Conservation (phyloP, 2,797 vertebrate genomes). For the Austrolebias charrua region DNA sequence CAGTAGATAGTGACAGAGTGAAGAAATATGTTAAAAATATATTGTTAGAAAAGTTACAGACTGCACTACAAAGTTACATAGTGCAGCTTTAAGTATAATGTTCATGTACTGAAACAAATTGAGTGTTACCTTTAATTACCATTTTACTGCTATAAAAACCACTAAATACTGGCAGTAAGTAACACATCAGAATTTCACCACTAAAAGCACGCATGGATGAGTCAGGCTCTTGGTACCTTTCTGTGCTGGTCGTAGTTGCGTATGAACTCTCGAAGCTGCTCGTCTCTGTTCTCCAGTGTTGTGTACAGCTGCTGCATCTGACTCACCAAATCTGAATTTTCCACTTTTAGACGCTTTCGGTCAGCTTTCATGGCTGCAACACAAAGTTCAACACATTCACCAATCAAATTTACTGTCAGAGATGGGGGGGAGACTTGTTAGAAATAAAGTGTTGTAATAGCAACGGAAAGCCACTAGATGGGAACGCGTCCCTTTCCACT, state of each 20-base stretch:
- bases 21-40: too few species aligned
- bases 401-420: background rate
- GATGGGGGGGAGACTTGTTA: too few species aligned
- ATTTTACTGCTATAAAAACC: too few species aligned
- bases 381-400: slow-evolving; percentile 24
- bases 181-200: background rate
- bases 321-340: slow-evolving; percentile 91
- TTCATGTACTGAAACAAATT: too few species aligned
- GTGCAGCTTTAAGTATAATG: too few species aligned
- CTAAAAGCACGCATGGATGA: background rate
- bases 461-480: slow-evolving; percentile 54
- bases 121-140: too few species aligned
- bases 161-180: too few species aligned
- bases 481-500: slow-evolving; percentile 41
- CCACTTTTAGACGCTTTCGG: slow-evolving; percentile 92
- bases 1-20: too few species aligned
- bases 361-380: slow-evolving; percentile 93
- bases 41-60: too few species aligned
- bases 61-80: too few species aligned
- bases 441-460: slow-evolving; percentile 15
- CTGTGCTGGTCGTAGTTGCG: slow-evolving; percentile 96
- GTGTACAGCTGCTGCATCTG: slow-evolving; percentile 98
- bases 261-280: slow-evolving; percentile 96
- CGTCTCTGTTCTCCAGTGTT: slow-evolving; percentile 93
- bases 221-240: slow-evolving; percentile 78